Evolutionary conservation across 2,797 vertebrate genomes (phyloP), one percentile per base, ranked within the genome.

Genomic region (Atherinosoma microstoma): DNA sequence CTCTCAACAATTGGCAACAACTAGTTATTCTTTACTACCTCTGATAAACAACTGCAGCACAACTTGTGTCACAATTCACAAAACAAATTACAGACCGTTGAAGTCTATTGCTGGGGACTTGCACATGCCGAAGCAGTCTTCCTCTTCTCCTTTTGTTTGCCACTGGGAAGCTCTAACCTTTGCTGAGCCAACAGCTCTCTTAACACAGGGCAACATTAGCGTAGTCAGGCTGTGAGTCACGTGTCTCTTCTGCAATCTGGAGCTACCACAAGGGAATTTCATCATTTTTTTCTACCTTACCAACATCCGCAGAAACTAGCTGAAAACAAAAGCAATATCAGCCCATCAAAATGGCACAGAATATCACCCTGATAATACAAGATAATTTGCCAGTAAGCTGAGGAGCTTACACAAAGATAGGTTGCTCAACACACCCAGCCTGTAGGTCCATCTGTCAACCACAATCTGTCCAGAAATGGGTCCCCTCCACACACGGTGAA

Each of bases 131-230:
- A 15, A 40, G 40, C 32, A 51, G 47, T 38, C 47, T 29, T 61
- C 7, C 4, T 27, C 59, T 36, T 59, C 60, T 35, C 54, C 47
- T 66, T 54, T 54, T 72, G 58, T 51, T 64, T 83, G 67, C 61
- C 60, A 57, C 47, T 5, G 59, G 32, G 61, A 15, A 56, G 70
- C 59, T 65, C 58, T 42, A 58, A 82, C 79, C 79, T 82, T 63
- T 59, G 35, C 63, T 20, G n/a, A 34, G 54, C 49, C 22, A 64
- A 74, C 58, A 30, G 57, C 38, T 42, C 35, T 62, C 61, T 64
- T 49, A 73, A 18, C 34, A 30, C 35, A 57, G 65, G 72, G 63
- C 79, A 63, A 59, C 15, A 9, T 24, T 30, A 73, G 42, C 63
- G 10, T 2, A 30, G 72, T 67, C 62, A 70, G 34, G 20, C 36